Base-by-base conservation (phyloP, 1,140 invertebrate genomes). In the Zaprionus ornatus region DNA sequence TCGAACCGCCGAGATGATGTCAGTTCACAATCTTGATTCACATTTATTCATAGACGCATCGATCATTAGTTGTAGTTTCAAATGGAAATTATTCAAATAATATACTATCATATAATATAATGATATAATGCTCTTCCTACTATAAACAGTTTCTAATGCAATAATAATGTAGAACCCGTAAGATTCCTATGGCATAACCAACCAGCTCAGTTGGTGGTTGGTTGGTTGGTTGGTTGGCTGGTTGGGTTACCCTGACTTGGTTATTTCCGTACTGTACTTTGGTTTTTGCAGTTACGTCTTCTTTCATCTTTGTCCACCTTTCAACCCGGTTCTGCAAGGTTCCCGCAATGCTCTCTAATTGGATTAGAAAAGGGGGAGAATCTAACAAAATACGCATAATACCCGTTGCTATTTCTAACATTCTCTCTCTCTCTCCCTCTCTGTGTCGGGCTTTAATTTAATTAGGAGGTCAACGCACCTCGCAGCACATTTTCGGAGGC, bases 381-480 rank as follows among this genome's bases (percentile, higher is more conserved):
- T 12, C 62, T 60, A 76, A 72, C 59, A 76, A 79, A 76, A 76
- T 79, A 59, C 74, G 64, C 68, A 64, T 79, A 79, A 79, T 79
- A 74, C 69, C 77, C 74, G 77, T 77, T 79, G 77, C 74, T 73
- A 72, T 76, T 79, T 74, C 65, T 64, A 40, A 68, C 63, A 19
- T 50, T 19, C 21, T 12, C 59, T 23, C 73, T 62, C 73, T 79
- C 74, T 60, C 13, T n/a, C 13, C 4, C 13, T 10, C 7, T 37
- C n/a, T 45, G 40, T 75, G 55, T 35, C 68, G 68, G 65, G 57
- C 62, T 67, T 72, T 79, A 80, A 80, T 77, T 78, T 74, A 80
- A 80, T 80, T 80, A 80, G 65, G 67, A 80, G 78, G 78, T 80
- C 75, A 80, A 77, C 56, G 76, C 48, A 55, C 66, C 60, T 60